Evolutionary conservation across 35 echinoderm and acorn worm genomes (phyloP), one percentile per base, ranked within the genome.

Genomic region (Heliocidaris erythrogramma): DNA sequence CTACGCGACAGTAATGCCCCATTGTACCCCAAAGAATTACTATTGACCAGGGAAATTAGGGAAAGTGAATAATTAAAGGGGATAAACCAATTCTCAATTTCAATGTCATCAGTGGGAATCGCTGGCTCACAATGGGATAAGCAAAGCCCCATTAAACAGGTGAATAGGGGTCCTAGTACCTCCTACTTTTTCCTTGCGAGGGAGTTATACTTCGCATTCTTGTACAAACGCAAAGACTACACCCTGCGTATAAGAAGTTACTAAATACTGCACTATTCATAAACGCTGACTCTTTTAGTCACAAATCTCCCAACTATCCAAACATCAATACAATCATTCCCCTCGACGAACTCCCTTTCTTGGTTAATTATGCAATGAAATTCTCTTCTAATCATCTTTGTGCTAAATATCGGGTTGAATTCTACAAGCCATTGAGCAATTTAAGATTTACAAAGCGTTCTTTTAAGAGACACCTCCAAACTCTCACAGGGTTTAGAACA

Each of bases 51-150:
- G 47, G 31, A 49, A 92, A 92, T 92, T 92, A 92, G 59, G 48
- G 50, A 92, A 52, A 92, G 91, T 92, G 49, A 92, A 92, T 56
- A 52, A 92, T 92, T 92, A 92, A 49, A 92, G 47, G 29, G 91
- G 91, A 92, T 92, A 11, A 92, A 59, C 91, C 91, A 92, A 92
- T 92, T 92, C 91, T 92, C 91, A 92, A 59, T 92, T 92, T 92
- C 91, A 92, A 92, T 92, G 91, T 92, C 91, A 92, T 92, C 91
- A 92, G 48, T 92, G 91, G 17, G 5, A 52, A 92, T 59, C 30
- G 91, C 49, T 11, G 2, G 17, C n/a, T 21, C 13, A 92, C 91
- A 92, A 92, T 92, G 91, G 48, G 91, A 92, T 92, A 59, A 92
- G 91, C 49, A 92, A 49, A 59, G 91, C 91, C 91, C 50, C 91